A percentile compares a stretch with the other conserved stretches of the same genome.
These are phyloP conservation scores for Vulpes lagopus DNA, from an alignment of 2,113 vertebrate species.

Conservation along the genomic window DNA sequence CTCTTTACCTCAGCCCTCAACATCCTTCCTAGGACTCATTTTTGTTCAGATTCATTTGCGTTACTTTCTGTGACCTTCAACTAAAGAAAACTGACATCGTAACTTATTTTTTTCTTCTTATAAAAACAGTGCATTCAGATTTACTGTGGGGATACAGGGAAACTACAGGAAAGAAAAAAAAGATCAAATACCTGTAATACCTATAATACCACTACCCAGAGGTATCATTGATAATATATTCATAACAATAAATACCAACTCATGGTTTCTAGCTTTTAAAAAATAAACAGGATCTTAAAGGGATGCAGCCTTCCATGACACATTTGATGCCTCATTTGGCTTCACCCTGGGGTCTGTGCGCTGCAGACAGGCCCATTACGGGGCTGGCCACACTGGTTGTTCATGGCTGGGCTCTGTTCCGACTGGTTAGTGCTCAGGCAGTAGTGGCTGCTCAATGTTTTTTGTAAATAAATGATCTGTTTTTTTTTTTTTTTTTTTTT, in stretches of 20 bases:
- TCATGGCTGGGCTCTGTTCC: not conserved
- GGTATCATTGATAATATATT: not conserved
- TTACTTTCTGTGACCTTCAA: not conserved
- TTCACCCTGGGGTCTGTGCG: not conserved
- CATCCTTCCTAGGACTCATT: not conserved
- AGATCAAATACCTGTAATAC: not conserved
- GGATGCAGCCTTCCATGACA: not conserved
- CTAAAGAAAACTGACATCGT: not conserved
- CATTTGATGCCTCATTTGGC: accelerated
- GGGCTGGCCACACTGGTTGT: not conserved
- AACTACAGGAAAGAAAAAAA: not conserved
- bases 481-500: not conserved
- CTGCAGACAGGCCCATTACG: not conserved
- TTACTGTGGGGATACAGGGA: not conserved
- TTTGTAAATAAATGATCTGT: not conserved
- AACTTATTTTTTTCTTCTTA: not conserved
- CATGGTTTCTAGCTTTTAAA: not conserved
- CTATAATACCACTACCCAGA: not conserved
- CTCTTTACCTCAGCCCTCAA: not conserved
- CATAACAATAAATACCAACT: not conserved
- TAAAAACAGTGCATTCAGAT: not conserved
- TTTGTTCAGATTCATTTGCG: not conserved
- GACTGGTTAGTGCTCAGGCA: accelerated
- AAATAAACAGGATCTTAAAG: not conserved
- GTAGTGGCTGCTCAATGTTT: not conserved